Conservation (phyloP, 2,797 vertebrate genomes). For the Columba guinea region DNA sequence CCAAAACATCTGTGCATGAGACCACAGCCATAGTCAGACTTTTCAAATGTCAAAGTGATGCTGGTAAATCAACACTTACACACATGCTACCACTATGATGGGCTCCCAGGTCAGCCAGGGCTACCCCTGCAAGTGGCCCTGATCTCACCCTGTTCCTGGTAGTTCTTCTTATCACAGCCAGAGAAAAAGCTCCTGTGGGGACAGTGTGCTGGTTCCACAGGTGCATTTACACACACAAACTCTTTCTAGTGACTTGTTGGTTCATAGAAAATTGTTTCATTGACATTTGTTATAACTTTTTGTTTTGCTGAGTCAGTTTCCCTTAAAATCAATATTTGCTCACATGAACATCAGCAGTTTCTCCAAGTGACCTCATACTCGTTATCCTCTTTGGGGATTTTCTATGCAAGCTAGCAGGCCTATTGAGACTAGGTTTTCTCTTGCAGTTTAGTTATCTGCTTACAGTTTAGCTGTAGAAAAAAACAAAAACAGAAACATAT, state of each 20-base stretch:
- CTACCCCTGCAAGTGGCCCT: rapidly evolving
- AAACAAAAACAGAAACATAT: neutral
- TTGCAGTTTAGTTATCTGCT: neutral
- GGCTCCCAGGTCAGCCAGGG: neutral
- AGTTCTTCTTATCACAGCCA: neutral
- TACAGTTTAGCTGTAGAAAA: neutral
- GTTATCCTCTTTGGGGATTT: neutral
- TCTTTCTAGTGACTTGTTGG: neutral
- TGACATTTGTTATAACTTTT: neutral
- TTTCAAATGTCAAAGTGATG: constrained; percentile 4
- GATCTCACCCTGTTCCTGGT: neutral
- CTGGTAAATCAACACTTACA: constrained; percentile 1
- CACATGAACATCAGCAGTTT: neutral
- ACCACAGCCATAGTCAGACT: neutral
- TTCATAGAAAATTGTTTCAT: neutral
- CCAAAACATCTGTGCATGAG: neutral
- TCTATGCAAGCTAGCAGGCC: neutral
- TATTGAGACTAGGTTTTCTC: neutral
- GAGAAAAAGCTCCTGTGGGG: neutral
- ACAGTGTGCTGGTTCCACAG: neutral
- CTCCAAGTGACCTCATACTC: neutral
- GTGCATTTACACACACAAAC: neutral
- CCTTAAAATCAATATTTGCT: neutral
- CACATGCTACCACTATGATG: rapidly evolving
- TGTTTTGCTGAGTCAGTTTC: neutral